phyloP scores from a whole-genome alignment of 2,888 invertebrate species.

The Papilio gigon region DNA sequence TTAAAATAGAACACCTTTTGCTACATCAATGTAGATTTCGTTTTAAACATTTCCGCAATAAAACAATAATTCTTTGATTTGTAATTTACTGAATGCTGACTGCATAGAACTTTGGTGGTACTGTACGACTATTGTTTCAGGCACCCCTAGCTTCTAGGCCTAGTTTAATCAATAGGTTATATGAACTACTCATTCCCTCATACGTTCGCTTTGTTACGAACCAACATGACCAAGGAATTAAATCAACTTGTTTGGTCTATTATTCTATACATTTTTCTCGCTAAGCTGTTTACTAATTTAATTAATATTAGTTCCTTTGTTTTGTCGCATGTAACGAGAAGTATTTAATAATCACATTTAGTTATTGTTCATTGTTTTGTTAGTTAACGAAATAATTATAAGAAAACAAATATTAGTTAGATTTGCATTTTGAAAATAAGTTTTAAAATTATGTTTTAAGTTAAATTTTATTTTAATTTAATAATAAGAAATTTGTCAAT shows the following conservation, averaged over 20 bases:
- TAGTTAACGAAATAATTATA: too few relatives aligned
- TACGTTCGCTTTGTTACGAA: slow-evolving; percentile 9
- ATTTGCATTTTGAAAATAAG: too few relatives aligned
- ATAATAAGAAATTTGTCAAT: too few relatives aligned
- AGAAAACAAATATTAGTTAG: too few relatives aligned
- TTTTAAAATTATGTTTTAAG: too few relatives aligned
- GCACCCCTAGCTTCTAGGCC: slow-evolving; percentile 18
- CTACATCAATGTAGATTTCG: not conserved
- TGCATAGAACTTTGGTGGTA: not conserved
- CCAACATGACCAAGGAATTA: not conserved
- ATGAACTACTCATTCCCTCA: not conserved
- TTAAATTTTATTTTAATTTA: too few relatives aligned
- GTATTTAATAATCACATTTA: not conserved
- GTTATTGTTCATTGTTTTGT: not conserved
- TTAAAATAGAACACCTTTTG: not conserved
- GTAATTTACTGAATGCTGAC: not conserved
- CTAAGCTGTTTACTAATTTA: not conserved
- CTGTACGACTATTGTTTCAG: not conserved
- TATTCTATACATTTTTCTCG: not conserved
- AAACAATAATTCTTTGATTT: not conserved
- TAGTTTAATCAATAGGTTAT: slow-evolving; percentile 13
- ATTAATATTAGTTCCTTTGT: not conserved
- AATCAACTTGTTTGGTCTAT: slow-evolving; percentile 10
- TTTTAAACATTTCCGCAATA: slow-evolving; percentile 9
- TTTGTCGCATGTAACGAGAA: not conserved